Evolutionary conservation across 1,140 invertebrate species (phyloP).

Genomic region (Hypsibius dujardini): DNA sequence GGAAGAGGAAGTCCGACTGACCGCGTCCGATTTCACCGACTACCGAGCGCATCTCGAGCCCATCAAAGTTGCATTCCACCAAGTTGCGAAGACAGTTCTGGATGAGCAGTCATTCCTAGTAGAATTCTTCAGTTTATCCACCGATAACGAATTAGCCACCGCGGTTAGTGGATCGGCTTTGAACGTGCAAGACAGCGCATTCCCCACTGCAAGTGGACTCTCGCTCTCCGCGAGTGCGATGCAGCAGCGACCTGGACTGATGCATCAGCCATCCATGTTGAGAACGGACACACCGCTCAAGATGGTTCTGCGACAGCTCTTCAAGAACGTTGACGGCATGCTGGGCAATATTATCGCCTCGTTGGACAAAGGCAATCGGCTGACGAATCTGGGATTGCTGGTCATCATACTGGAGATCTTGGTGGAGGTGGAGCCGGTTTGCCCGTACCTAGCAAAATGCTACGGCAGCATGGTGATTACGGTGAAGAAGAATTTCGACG

Average conservation of each 20-base stretch:
- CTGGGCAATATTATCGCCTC: background rate
- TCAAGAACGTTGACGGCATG: constrained; percentile 6
- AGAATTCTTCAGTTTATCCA: background rate
- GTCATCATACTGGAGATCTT: background rate
- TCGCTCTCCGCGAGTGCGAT: background rate
- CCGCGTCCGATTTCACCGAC: background rate
- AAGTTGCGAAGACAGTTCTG: constrained; percentile 1
- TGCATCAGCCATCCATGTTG: background rate
- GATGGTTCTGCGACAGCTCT: background rate
- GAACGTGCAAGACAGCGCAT: background rate
- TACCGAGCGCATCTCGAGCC: background rate
- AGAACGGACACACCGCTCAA: background rate
- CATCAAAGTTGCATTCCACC: background rate
- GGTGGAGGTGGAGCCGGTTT: background rate
- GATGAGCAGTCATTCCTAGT: constrained; percentile 2
- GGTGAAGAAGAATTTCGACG: constrained; percentile 5
- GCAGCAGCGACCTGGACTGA: background rate
- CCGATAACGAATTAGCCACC: background rate
- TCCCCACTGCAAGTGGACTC: background rate
- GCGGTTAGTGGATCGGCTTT: background rate
- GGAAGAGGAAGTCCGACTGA: background rate
- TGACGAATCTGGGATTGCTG: background rate
- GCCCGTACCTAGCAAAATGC: background rate
- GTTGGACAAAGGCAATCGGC: background rate
- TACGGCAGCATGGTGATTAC: background rate